Conservation (phyloP, 2,888 invertebrate genomes). For the Tuta absoluta region DNA sequence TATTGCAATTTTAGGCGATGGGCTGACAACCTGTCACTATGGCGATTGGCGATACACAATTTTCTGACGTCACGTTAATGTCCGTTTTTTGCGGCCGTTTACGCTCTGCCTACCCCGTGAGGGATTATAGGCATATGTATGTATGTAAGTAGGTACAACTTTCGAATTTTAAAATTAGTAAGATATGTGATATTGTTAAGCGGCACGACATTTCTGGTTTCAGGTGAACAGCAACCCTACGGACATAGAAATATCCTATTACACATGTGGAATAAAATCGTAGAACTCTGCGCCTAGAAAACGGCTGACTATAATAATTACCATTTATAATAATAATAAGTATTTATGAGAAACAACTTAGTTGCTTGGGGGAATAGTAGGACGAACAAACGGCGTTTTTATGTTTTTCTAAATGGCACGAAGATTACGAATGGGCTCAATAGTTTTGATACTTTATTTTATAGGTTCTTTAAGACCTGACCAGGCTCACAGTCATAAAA, state of each 20-base stretch:
- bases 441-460: too few relatives aligned
- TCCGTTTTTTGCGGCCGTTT: too few relatives aligned
- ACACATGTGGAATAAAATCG: conserved; percentile 42
- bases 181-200: neutral
- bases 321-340: conserved; percentile 45
- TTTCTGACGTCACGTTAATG: too few relatives aligned
- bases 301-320: conserved; percentile 37
- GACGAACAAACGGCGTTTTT: conserved; percentile 39
- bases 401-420: conserved; percentile 33
- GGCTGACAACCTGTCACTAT: too few relatives aligned
- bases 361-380: conserved; percentile 37
- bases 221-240: neutral
- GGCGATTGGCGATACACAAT: too few relatives aligned
- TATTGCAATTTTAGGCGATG: too few relatives aligned
- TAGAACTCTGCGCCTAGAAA: conserved; percentile 40
- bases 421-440: conserved; percentile 12
- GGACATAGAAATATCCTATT: conserved; percentile 29
- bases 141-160: too few relatives aligned
- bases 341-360: conserved; percentile 44
- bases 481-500: too few relatives aligned
- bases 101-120: too few relatives aligned
- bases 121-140: too few relatives aligned
- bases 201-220: conserved; percentile 1
- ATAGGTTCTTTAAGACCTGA: too few relatives aligned
- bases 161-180: neutral